Percentiles rank a stretch among this genome's conserved stretches.
Conservation (phyloP, 2,797 vertebrate genomes). For the Pitangus sulphuratus region DNA sequence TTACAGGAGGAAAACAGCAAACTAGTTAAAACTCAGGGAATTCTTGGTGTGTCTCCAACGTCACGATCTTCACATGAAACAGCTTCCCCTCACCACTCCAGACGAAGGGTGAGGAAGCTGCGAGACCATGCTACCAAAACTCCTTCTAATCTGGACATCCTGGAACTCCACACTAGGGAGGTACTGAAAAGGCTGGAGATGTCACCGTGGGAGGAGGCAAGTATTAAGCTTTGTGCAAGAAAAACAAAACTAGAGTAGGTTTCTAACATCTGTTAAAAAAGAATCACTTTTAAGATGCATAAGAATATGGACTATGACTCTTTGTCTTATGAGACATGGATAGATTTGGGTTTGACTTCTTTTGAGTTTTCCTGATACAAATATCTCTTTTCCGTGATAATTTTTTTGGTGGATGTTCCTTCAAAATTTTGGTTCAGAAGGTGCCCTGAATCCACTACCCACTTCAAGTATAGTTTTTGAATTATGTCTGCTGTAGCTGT, state of each 20-base stretch:
- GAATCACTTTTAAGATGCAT: background rate
- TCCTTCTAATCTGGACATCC: constrained; percentile 92
- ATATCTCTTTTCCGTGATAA: background rate
- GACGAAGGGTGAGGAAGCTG: constrained; percentile 84
- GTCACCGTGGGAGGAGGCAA: constrained; percentile 91
- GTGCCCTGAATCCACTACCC: background rate
- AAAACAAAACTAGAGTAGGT: background rate
- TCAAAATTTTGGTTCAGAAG: background rate
- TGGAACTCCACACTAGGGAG: constrained; percentile 93
- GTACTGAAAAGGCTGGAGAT: constrained; percentile 94
- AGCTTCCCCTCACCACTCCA: constrained; percentile 82
- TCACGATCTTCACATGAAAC: constrained; percentile 87
- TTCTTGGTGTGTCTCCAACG: constrained; percentile 81
- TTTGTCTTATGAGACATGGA: background rate
- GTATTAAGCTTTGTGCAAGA: constrained; percentile 11
- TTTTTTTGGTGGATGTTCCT: background rate
- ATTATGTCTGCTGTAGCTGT: background rate
- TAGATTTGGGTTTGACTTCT: background rate
- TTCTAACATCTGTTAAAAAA: background rate
- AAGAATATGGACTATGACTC: background rate
- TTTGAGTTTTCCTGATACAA: background rate
- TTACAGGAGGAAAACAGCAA: constrained; percentile 90
- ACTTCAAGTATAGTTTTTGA: background rate
- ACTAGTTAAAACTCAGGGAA: constrained; percentile 95
- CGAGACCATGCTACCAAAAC: constrained; percentile 85